Conservation (phyloP, 2,888 invertebrate genomes). For the Geophilus truncorum region DNA sequence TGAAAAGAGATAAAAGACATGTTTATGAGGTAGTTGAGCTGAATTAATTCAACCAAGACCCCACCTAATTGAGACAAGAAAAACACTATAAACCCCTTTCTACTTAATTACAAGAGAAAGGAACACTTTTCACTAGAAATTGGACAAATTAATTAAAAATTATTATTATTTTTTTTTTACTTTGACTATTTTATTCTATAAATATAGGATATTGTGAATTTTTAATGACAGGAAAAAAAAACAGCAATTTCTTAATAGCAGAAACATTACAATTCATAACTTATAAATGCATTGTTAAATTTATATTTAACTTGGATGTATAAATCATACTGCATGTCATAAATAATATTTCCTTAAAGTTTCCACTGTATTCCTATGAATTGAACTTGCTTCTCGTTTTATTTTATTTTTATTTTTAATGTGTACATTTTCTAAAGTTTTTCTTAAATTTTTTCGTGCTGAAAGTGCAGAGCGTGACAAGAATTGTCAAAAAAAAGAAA, state of each 20-base stretch:
- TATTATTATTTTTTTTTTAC: background rate
- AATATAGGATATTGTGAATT: too few relatives aligned
- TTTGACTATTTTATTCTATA: background rate
- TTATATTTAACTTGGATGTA: too few relatives aligned
- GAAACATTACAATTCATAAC: too few relatives aligned
- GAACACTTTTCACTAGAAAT: conserved; percentile 7
- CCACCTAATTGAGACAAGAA: conserved; percentile 12
- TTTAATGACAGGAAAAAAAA: too few relatives aligned
- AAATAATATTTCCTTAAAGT: too few relatives aligned
- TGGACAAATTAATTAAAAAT: background rate
- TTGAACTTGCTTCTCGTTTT: too few relatives aligned
- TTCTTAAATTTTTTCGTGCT: background rate
- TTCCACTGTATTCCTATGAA: too few relatives aligned
- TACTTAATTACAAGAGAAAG: conserved; percentile 10
- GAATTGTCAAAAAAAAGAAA: background rate
- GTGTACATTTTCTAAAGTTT: background rate
- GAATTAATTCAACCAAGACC: conserved; percentile 10
- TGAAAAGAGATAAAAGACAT: conserved; percentile 12
- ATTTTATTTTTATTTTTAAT: background rate
- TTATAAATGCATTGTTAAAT: too few relatives aligned
- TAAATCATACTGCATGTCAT: too few relatives aligned
- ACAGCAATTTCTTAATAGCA: too few relatives aligned
- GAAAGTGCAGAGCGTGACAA: conserved; percentile 5
- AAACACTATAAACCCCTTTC: conserved; percentile 8
- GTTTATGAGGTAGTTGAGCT: conserved; percentile 11